phyloP scores from a whole-genome alignment of 2,113 vertebrate genomes.

The Platichthys flesus region DNA sequence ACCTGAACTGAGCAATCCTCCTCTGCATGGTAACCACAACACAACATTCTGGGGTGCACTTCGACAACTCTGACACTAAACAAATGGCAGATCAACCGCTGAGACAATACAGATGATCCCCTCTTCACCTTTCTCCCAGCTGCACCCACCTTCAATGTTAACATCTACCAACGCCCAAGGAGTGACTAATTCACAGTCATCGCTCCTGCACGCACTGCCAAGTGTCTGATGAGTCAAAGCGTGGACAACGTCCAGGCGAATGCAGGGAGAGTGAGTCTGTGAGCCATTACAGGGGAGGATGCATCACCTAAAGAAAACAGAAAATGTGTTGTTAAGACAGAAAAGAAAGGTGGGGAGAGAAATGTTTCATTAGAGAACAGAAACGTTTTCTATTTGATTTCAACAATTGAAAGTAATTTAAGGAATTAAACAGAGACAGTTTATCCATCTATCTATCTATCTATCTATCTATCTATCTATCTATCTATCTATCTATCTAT shows the following conservation, averaged over 20 bases:
- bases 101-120: constrained; percentile 8
- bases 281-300: constrained; percentile 19
- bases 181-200: constrained; percentile 62
- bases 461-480: too few relatives aligned
- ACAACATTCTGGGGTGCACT: not conserved
- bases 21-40: not conserved
- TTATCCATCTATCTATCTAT: not conserved
- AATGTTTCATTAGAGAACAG: constrained; percentile 8
- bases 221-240: constrained; percentile 55
- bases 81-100: not conserved
- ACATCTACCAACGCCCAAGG: constrained; percentile 47
- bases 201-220: constrained; percentile 36
- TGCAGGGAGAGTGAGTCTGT: constrained; percentile 22
- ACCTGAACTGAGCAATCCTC: not conserved
- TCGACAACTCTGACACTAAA: not conserved
- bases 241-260: constrained; percentile 49
- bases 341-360: not conserved
- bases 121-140: constrained; percentile 31
- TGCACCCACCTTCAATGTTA: constrained; percentile 46
- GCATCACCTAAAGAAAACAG: constrained; percentile 18
- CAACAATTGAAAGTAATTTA: not conserved
- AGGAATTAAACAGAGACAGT: not conserved
- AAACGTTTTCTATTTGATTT: not conserved
- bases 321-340: not conserved
- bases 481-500: too few relatives aligned